phyloP scores from a whole-genome alignment of 2,113 vertebrate species.

The Beaufortia kweichowensis region DNA sequence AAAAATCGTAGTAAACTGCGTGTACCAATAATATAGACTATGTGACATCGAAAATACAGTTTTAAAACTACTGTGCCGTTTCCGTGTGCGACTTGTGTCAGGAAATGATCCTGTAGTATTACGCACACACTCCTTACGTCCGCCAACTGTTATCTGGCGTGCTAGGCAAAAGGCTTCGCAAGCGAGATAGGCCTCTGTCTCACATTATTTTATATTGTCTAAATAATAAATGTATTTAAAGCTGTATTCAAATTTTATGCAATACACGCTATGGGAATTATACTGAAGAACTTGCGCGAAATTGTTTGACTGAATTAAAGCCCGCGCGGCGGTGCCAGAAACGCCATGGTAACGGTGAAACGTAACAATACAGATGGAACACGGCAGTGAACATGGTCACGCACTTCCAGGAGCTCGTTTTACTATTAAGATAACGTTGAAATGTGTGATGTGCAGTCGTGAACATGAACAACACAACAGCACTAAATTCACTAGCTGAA shows the following conservation, averaged over 20 bases:
- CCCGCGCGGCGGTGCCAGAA: background rate
- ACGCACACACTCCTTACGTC: slow-evolving; percentile 7
- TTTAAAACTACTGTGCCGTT: background rate
- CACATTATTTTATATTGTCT: background rate
- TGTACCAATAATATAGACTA: background rate
- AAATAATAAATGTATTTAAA: background rate
- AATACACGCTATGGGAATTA: background rate
- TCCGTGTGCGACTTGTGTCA: background rate
- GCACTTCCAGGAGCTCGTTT: slow-evolving; percentile 11
- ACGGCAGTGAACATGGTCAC: slow-evolving; percentile 21
- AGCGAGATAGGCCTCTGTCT: slow-evolving; percentile 31
- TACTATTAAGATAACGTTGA: background rate
- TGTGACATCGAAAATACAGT: background rate
- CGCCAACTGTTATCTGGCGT: slow-evolving; percentile 14
- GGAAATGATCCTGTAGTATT: slow-evolving; percentile 1
- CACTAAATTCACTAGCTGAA: background rate
- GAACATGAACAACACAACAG: background rate
- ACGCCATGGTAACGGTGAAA: slow-evolving; percentile 65
- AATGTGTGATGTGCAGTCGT: background rate
- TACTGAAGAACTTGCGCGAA: background rate
- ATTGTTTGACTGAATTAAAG: background rate
- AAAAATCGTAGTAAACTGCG: background rate
- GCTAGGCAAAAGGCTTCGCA: slow-evolving; percentile 29
- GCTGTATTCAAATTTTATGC: too few relatives aligned
- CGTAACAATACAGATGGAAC: slow-evolving; percentile 51